Conservation (phyloP, 1,140 invertebrate genomes). For the Yoshiicerus persimilis region DNA sequence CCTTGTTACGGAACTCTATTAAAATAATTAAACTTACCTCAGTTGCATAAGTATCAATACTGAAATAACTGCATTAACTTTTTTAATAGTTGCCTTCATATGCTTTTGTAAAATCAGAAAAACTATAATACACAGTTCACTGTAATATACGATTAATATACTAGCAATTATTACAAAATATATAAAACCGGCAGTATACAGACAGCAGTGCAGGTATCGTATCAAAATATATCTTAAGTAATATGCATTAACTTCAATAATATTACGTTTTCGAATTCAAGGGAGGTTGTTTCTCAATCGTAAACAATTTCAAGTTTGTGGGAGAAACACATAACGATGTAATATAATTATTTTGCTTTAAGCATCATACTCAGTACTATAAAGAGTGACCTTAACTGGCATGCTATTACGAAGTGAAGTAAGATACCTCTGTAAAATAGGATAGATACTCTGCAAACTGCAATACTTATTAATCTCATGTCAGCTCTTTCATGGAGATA, state of each 20-base stretch:
- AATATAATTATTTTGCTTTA: not conserved
- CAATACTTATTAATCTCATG: not conserved
- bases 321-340: not conserved
- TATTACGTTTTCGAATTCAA: not conserved
- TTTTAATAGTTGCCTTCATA: not conserved
- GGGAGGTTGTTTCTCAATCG: not conserved
- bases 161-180: not conserved
- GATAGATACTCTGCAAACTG: not conserved
- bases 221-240: not conserved
- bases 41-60: not conserved
- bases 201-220: not conserved
- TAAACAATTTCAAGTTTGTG: not conserved
- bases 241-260: not conserved
- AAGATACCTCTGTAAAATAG: not conserved
- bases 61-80: not conserved
- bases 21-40: not conserved
- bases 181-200: not conserved
- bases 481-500: not conserved
- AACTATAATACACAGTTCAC: not conserved
- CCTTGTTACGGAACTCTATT: not conserved
- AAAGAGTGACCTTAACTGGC: not conserved
- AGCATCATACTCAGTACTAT: not conserved
- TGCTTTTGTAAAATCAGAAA: not conserved
- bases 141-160: not conserved
- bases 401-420: not conserved